These are phyloP conservation scores for Epirrhoe tristata DNA, from an alignment of 2,888 invertebrate species.

Conservation along the genomic window DNA sequence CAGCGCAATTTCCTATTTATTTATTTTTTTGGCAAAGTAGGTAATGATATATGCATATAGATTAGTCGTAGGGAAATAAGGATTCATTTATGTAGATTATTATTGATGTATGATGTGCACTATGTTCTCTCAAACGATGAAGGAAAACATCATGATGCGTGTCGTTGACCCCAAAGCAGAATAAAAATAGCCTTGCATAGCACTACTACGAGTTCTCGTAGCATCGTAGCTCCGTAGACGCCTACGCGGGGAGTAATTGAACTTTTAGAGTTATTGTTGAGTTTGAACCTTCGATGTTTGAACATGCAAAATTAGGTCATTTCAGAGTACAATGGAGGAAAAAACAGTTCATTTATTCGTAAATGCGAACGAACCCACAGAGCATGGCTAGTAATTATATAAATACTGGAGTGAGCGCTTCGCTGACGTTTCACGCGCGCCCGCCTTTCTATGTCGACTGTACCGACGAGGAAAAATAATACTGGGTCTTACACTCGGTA, in stretches of 20 bases:
- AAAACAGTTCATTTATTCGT: neutral
- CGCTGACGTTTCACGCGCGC: conserved; percentile 16
- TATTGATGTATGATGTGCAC: too few relatives aligned
- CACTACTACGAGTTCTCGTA: conserved; percentile 18
- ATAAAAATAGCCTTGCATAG: conserved; percentile 3
- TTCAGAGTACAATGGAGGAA: neutral
- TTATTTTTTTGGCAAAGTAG: too few relatives aligned
- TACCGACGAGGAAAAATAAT: conserved; percentile 15
- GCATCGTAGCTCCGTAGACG: conserved; percentile 15
- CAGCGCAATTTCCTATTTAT: too few relatives aligned
- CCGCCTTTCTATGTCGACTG: conserved; percentile 25
- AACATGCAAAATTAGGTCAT: too few relatives aligned
- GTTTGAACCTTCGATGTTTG: neutral
- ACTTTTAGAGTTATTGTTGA: neutral
- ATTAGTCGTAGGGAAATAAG: too few relatives aligned
- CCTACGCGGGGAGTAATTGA: conserved; percentile 2
- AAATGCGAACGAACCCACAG: neutral
- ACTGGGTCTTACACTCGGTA: too few relatives aligned
- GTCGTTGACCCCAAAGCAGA: neutral
- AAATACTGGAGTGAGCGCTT: conserved; percentile 3
- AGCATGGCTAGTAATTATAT: neutral
- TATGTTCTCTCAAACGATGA: too few relatives aligned
- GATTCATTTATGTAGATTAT: too few relatives aligned
- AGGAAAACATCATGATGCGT: neutral
- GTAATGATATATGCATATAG: too few relatives aligned